Conservation (phyloP, 1,140 invertebrate species). For the Tetramorium parvispinum region DNA sequence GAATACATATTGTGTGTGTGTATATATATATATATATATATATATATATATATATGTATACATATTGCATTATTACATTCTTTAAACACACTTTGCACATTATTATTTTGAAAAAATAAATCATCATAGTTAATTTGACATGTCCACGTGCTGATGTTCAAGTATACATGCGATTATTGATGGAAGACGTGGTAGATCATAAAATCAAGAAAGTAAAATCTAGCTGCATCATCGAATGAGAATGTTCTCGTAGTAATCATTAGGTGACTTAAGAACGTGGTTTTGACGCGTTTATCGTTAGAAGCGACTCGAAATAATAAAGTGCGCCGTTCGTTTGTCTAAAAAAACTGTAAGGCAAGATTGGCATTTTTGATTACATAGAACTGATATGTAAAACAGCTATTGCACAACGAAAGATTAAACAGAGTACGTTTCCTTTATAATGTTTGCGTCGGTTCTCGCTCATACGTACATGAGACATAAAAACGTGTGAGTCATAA, state of each 20-base stretch:
- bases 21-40: too few relatives aligned
- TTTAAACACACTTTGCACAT: neutral
- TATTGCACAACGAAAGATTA: conserved; percentile 2
- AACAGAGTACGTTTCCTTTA: neutral
- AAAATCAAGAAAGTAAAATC: conserved; percentile 26
- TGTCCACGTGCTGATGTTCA: neutral
- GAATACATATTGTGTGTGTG: too few relatives aligned
- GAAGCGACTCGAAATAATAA: neutral
- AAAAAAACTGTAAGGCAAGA: neutral
- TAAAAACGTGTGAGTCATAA: conserved; percentile 11
- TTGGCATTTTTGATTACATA: conserved; percentile 1
- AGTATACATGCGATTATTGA: neutral
- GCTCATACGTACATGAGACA: neutral
- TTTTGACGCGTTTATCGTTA: neutral
- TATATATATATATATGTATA: too few relatives aligned
- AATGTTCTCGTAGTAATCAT: conserved; percentile 20
- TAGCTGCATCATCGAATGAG: conserved; percentile 16
- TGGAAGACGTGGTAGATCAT: neutral
- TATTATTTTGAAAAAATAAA: neutral
- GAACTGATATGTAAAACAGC: neutral
- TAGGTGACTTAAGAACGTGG: conserved; percentile 16
- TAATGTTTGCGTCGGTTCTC: neutral
- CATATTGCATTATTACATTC: neutral
- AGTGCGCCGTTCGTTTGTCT: neutral
- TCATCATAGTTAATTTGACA: neutral